phyloP scores from a whole-genome alignment of 2,797 vertebrate species.

The Pelodytes ibericus region DNA sequence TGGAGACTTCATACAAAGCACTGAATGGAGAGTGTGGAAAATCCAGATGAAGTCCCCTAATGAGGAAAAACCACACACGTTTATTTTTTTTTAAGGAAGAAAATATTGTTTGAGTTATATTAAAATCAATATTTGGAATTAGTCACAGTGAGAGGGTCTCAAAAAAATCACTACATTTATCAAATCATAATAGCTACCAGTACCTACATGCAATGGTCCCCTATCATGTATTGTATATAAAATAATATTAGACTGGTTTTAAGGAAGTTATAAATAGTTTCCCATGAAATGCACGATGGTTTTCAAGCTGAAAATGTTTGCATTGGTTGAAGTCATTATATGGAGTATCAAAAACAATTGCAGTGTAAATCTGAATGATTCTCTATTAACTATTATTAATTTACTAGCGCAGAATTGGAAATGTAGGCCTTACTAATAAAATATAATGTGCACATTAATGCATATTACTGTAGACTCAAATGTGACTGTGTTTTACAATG shows the following conservation, averaged over 20 bases:
- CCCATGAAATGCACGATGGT: conserved; percentile 22
- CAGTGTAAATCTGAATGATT: too few species aligned
- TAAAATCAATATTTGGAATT: background rate
- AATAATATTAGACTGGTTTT: conserved; percentile 21
- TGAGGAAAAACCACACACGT: conserved; percentile 42
- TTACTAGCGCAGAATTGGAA: too few species aligned
- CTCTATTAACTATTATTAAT: too few species aligned
- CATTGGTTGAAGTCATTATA: background rate
- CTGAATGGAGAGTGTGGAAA: conserved; percentile 90
- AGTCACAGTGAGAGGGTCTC: too few species aligned
- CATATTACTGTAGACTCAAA: too few species aligned
- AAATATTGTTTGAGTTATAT: background rate
- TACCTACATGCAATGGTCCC: background rate
- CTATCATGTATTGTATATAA: conserved; percentile 11
- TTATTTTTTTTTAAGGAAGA: background rate
- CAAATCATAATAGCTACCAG: background rate
- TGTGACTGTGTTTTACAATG: too few species aligned
- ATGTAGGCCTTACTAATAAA: too few species aligned
- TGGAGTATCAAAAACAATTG: background rate
- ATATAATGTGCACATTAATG: too few species aligned
- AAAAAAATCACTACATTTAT: conserved; percentile 39
- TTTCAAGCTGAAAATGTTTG: background rate
- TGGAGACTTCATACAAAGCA: conserved; percentile 88
- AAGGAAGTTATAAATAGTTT: conserved; percentile 9
- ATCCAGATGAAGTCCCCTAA: conserved; percentile 89